Evolutionary conservation across 1,140 invertebrate genomes (phyloP).

Genomic region (Drosophila sp.): DNA sequence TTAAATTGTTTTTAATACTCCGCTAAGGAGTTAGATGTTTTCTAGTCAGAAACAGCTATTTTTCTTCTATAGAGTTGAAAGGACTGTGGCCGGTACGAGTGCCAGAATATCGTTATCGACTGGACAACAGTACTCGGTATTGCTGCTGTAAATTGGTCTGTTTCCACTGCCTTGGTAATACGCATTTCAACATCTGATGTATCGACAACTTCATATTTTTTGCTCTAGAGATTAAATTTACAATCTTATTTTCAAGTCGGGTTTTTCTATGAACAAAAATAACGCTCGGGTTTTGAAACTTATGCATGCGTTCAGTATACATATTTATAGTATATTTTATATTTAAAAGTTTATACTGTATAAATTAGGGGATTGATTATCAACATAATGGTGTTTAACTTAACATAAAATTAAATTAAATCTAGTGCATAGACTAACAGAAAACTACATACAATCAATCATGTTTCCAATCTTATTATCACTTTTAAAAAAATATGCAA

Average conservation of each 20-base stretch:
- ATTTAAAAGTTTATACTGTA: constrained; percentile 64
- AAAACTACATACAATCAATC: constrained; percentile 70
- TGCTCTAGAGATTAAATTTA: background rate
- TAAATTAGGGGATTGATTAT: constrained; percentile 64
- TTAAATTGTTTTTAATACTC: no score
- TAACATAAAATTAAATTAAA: constrained; percentile 58
- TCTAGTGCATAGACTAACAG: constrained; percentile 66
- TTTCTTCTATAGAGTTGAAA: no score
- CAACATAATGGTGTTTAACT: constrained; percentile 53
- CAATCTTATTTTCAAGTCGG: no score
- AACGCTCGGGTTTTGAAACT: constrained; percentile 43
- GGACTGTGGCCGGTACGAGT: no score
- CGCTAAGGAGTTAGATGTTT: no score
- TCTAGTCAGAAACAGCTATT: no score
- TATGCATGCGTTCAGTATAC: constrained; percentile 61
- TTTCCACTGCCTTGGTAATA: background rate
- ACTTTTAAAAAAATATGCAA: constrained; percentile 70
- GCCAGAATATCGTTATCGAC: no score
- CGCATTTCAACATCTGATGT: background rate
- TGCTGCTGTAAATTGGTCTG: background rate
- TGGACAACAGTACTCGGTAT: background rate
- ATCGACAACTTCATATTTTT: no score
- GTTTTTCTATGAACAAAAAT: background rate
- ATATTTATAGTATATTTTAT: constrained; percentile 38
- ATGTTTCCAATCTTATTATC: constrained; percentile 68